Percentiles rank a stretch among this genome's conserved stretches.
These are phyloP conservation scores for Drosophila melanica DNA, from an alignment of 1,140 invertebrate species.

Conservation along the genomic window DNA sequence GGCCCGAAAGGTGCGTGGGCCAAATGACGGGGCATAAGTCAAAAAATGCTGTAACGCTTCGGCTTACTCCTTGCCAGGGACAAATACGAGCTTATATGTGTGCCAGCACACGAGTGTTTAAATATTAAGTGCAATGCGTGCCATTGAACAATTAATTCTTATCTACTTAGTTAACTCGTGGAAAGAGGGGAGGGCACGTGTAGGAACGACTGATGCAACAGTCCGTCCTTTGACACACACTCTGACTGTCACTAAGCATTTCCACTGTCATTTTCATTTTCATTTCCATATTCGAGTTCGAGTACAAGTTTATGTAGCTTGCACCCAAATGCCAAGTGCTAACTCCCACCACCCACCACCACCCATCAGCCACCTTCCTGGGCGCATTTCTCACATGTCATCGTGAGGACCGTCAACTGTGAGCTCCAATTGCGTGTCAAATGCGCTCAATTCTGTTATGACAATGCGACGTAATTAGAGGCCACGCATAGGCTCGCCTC, in stretches of 20 bases:
- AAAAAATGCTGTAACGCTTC: conserved; percentile 32
- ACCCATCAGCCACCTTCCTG: too few species aligned
- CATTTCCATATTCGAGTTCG: conserved; percentile 29
- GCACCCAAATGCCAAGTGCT: conserved; percentile 4
- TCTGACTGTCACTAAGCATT: conserved; percentile 18
- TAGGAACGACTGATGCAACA: conserved; percentile 65
- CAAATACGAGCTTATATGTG: too few species aligned
- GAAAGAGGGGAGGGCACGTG: not conserved
- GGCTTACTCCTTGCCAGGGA: not conserved
- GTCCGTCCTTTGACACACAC: conserved; percentile 37
- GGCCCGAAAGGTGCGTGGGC: conserved; percentile 46
- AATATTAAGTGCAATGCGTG: conserved; percentile 83
- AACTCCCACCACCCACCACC: conserved; percentile 14
- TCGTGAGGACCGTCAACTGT: conserved; percentile 46
- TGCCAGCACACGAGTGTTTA: conserved; percentile 50
- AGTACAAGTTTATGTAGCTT: conserved; percentile 31
- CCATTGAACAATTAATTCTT: conserved; percentile 82
- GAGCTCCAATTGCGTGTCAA: conserved; percentile 76
- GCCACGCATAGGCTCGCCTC: conserved; percentile 72
- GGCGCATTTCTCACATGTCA: conserved; percentile 76
- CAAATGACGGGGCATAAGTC: conserved; percentile 54
- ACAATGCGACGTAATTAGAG: conserved; percentile 81
- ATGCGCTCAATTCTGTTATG: conserved; percentile 82
- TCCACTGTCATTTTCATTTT: conserved; percentile 17
- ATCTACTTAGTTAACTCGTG: conserved; percentile 64